Evolutionary conservation across 2,888 invertebrate species (phyloP), one percentile per base, ranked within the genome.

Genomic region (Drosophila ezoana): DNA sequence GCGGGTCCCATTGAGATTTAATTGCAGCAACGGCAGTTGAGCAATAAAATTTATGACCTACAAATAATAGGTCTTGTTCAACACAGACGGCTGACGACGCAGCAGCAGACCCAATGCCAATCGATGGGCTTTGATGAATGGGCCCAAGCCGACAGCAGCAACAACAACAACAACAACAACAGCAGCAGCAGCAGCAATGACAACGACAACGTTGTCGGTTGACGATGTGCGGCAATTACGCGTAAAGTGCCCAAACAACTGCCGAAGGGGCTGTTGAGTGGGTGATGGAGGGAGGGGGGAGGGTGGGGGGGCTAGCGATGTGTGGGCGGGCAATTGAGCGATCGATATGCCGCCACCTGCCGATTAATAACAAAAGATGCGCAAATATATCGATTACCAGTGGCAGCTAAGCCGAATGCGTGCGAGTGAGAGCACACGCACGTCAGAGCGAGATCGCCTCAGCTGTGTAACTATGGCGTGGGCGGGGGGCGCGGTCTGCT

Each of bases 1-100:
- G 64, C 62, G 68, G 69, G 68, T 78, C 62, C 87, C 90, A 89
- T 89, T 89, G 78, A 89, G 86, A 90, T 90, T 90, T 90, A 90
- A 90, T 91, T 90, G 90, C 90, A 82, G 68, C 75, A 89, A 79
- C 90, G 89, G 83, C 90, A 90, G 90, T 88, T 87, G 79, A 88
- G 91, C 89, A 91, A 90, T 91, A 91, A 90, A 90, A 91, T 91
- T 90, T 90, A 91, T 90, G 90, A 86, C 91, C 90, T 91, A 90
- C 90, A 90, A 90, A 90, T 90, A 90, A 91, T 91, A 86, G 89
- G 79, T 81, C 88, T 86, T 81, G 77, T 85, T 80, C 54, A 77
- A 76, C 77, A 76, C 28, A 28, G 28, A 28, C 28, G 79, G 45
- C 33, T 48, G 61, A 56, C 51, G 54, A 51, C n/a, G 47, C 10